Evolutionary conservation across 2,113 vertebrate species (phyloP).

Genomic region (Cavia aperea): DNA sequence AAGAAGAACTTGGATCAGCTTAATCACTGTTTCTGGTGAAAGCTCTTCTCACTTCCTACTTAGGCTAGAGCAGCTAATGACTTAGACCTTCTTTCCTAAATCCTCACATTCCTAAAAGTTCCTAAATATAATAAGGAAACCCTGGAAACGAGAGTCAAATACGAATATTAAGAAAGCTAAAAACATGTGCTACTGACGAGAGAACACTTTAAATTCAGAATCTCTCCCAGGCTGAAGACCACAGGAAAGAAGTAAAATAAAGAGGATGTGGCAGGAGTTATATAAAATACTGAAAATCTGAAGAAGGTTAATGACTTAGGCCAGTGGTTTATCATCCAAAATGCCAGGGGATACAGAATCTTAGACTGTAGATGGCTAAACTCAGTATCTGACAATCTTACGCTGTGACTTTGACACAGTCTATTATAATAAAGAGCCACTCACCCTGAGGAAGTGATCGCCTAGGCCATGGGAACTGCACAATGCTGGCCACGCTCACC

Average conservation of each 20-base stretch:
- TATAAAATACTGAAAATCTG: constrained; percentile 36
- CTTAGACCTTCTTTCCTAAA: neutral
- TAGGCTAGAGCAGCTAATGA: neutral
- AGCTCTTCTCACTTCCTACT: neutral
- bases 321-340: neutral
- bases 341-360: neutral
- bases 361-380: neutral
- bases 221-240: constrained; percentile 3
- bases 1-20: neutral
- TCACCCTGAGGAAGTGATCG: neutral
- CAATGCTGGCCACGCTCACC: neutral
- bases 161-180: constrained; percentile 21
- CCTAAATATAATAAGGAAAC: constrained; percentile 9
- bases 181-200: neutral
- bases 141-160: constrained; percentile 30
- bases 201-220: constrained; percentile 29
- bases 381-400: neutral
- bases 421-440: neutral
- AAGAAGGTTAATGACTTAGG: constrained; percentile 14
- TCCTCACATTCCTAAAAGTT: neutral
- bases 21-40: neutral
- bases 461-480: neutral
- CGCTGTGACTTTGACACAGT: neutral
- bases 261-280: constrained; percentile 19
- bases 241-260: neutral